These are phyloP conservation scores for Drosophila gaucha DNA, from an alignment of 2,888 invertebrate genomes.

Conservation along the genomic window DNA sequence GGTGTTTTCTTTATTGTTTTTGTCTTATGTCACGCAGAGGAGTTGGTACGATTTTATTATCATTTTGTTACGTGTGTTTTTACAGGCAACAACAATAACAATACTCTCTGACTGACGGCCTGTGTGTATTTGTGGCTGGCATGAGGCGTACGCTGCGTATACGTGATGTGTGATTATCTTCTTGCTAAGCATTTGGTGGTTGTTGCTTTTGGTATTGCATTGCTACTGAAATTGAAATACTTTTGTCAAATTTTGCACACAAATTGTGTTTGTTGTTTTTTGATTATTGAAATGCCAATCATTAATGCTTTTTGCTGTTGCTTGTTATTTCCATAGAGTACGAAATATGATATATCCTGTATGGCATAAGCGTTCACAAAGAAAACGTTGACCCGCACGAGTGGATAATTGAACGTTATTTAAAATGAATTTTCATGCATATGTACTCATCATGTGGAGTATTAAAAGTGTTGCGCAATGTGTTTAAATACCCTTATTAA, in stretches of 20 bases:
- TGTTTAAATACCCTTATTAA: not conserved
- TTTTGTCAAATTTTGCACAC: conserved; percentile 58
- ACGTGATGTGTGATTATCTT: conserved; percentile 75
- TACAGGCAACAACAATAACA: conserved; percentile 59
- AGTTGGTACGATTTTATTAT: conserved; percentile 74
- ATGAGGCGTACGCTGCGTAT: conserved; percentile 53
- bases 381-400: not conserved
- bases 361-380: not conserved
- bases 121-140: conserved; percentile 29
- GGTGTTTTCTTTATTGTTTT: conserved; percentile 4
- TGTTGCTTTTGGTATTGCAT: conserved; percentile 4
- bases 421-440: conserved; percentile 12
- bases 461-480: not conserved
- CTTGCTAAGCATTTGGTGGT: conserved; percentile 42
- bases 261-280: conserved; percentile 50
- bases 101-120: conserved; percentile 10
- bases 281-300: conserved; percentile 39
- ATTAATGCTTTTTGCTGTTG: not conserved
- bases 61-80: conserved; percentile 80
- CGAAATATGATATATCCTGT: not conserved
- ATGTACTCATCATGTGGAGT: not conserved
- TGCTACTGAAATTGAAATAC: conserved; percentile 57
- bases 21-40: conserved; percentile 74
- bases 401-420: conserved; percentile 11
- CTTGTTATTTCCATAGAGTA: no score